A percentile compares a stretch with the other conserved stretches of the same genome.
These are phyloP conservation scores for Montifringilla adamsi DNA, from an alignment of 2,113 vertebrate species.

Conservation along the genomic window DNA sequence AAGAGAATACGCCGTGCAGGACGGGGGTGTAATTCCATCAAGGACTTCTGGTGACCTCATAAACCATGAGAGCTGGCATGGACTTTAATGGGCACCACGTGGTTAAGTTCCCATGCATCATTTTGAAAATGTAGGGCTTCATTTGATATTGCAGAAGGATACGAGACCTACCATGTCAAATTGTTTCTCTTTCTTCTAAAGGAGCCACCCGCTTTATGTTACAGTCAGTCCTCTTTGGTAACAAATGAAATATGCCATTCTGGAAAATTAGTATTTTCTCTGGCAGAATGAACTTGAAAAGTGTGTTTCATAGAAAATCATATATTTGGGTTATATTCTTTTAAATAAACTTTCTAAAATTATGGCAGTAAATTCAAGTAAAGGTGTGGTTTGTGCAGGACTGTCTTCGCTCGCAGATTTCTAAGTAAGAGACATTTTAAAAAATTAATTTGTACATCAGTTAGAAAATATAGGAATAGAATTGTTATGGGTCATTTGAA, in stretches of 20 bases:
- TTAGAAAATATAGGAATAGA: neutral
- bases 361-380: constrained; percentile 38
- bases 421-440: neutral
- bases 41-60: constrained; percentile 64
- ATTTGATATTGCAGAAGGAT: constrained; percentile 64
- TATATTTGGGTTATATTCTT: constrained; percentile 40
- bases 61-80: constrained; percentile 57
- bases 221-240: constrained; percentile 50
- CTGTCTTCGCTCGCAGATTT: neutral
- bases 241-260: constrained; percentile 56
- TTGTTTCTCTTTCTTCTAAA: constrained; percentile 62
- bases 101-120: constrained; percentile 54
- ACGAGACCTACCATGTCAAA: constrained; percentile 63
- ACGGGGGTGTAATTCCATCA: constrained; percentile 55
- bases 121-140: constrained; percentile 54
- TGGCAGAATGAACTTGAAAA: constrained; percentile 44
- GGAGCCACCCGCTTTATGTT: constrained; percentile 45
- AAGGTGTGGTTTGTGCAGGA: constrained; percentile 18
- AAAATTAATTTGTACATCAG: neutral
- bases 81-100: constrained; percentile 61
- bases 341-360: constrained; percentile 49
- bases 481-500: neutral
- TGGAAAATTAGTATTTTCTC: constrained; percentile 61
- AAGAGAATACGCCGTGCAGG: neutral
- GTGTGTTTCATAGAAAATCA: constrained; percentile 6